Percentiles rank a stretch among this genome's conserved stretches.
Conservation (phyloP, 2,113 vertebrate species). For the Protobothrops flavoviridis region DNA sequence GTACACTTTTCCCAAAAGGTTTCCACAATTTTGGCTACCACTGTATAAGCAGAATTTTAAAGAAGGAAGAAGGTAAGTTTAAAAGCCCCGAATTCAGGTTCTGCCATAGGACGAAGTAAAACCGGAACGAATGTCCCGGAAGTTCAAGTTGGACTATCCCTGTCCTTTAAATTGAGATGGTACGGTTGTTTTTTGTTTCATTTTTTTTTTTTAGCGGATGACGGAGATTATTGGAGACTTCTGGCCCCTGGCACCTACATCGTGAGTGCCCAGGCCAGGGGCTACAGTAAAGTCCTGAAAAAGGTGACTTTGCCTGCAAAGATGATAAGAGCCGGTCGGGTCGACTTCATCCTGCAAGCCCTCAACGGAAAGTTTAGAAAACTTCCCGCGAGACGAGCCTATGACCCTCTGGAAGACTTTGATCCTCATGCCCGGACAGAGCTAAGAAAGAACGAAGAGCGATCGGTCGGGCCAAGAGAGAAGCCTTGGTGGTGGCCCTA, state of each 20-base stretch:
- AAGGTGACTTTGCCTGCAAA: conserved; percentile 80
- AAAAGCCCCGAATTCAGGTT: too few species aligned
- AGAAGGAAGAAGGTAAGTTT: too few species aligned
- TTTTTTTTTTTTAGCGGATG: conserved; percentile 71
- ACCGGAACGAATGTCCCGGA: too few species aligned
- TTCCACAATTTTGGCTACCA: too few species aligned
- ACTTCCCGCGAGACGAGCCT: conserved; percentile 60
- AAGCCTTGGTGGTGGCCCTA: conserved; percentile 99
- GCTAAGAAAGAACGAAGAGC: conserved; percentile 50
- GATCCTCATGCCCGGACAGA: conserved; percentile 64
- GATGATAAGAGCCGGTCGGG: conserved; percentile 79
- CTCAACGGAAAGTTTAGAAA: conserved; percentile 67
- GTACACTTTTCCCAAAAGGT: too few species aligned
- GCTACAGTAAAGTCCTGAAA: conserved; percentile 85
- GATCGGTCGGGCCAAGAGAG: conserved; percentile 54
- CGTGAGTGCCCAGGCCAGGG: conserved; percentile 81
- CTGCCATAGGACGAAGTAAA: too few species aligned
- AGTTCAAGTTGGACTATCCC: too few species aligned
- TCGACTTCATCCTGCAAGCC: conserved; percentile 85
- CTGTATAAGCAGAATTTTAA: too few species aligned
- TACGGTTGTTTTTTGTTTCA: background rate
- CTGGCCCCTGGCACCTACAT: conserved; percentile 84
- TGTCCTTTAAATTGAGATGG: background rate
- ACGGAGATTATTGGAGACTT: conserved; percentile 94
- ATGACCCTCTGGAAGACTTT: conserved; percentile 78